These are phyloP conservation scores for Maniola jurtina DNA, from an alignment of 1,140 invertebrate species.

Conservation along the genomic window DNA sequence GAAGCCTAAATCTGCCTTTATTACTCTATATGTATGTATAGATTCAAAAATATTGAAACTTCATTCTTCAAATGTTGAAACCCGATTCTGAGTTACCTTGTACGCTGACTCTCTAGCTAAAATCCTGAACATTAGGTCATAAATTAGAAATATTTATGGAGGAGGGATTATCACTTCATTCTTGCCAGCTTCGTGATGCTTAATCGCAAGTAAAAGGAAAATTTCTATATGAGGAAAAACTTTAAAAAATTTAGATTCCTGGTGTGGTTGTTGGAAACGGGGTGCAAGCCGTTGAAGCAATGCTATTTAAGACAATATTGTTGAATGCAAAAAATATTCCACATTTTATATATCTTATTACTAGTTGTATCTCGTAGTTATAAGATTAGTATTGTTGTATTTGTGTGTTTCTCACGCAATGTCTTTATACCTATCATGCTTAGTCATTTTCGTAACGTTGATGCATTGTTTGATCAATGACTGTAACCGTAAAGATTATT, in stretches of 20 bases:
- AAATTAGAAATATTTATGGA: not conserved
- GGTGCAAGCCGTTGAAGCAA: conserved; percentile 42
- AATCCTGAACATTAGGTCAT: not conserved
- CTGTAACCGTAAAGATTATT: not conserved
- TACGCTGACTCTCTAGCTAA: not conserved
- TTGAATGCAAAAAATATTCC: conserved; percentile 68
- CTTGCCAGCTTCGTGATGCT: conserved; percentile 1
- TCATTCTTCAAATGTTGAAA: too few relatives aligned
- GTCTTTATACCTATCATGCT: conserved; percentile 20
- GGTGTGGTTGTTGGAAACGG: not conserved
- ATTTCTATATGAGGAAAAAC: not conserved
- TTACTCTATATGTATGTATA: not conserved
- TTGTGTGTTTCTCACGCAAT: conserved; percentile 33
- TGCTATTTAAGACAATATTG: conserved; percentile 75
- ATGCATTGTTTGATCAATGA: conserved; percentile 5
- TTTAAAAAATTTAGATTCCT: not conserved
- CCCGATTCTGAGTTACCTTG: not conserved
- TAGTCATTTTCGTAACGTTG: conserved; percentile 18
- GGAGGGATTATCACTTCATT: not conserved
- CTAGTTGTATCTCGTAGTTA: conserved; percentile 60
- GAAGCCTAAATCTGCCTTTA: not conserved
- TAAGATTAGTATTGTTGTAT: conserved; percentile 56
- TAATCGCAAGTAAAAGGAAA: conserved; percentile 1
- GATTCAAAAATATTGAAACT: not conserved
- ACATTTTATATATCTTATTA: conserved; percentile 72